Evolutionary conservation across 2,888 invertebrate genomes (phyloP).

Genomic region (Polyploca ridens): DNA sequence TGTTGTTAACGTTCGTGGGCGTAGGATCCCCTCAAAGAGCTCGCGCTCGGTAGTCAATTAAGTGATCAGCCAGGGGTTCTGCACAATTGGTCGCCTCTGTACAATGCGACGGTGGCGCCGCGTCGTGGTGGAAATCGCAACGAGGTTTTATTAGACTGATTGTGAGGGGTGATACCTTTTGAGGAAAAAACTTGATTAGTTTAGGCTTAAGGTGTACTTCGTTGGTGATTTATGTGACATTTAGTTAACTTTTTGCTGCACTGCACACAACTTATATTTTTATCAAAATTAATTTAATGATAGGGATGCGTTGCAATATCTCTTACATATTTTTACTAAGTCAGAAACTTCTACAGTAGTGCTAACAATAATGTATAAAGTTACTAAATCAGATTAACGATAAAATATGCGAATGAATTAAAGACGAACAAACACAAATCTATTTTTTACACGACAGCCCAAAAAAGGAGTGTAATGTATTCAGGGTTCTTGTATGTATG

Average conservation of each 20-base stretch:
- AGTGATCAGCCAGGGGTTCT: constrained; percentile 81
- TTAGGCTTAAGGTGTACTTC: constrained; percentile 33
- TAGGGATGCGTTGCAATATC: too few relatives aligned
- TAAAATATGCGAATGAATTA: too few relatives aligned
- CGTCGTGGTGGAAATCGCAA: constrained; percentile 46
- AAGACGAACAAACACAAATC: too few relatives aligned
- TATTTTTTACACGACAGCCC: too few relatives aligned
- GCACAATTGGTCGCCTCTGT: constrained; percentile 81
- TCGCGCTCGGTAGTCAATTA: constrained; percentile 80
- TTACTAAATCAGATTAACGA: too few relatives aligned
- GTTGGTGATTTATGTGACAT: constrained; percentile 20
- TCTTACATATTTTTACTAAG: too few relatives aligned
- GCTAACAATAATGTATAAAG: too few relatives aligned
- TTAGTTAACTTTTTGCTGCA: neutral
- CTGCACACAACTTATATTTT: too few relatives aligned
- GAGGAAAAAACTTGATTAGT: constrained; percentile 50
- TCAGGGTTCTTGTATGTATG: too few relatives aligned
- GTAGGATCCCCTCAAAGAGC: constrained; percentile 59
- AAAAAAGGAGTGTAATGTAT: too few relatives aligned
- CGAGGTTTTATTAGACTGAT: constrained; percentile 71
- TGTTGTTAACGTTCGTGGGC: constrained; percentile 27
- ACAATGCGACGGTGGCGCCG: constrained; percentile 74
- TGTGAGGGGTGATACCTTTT: constrained; percentile 62
- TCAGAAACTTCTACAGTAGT: too few relatives aligned
- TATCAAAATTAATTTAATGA: neutral